These are phyloP conservation scores for Heliothis subflexa DNA, from an alignment of 1,140 invertebrate genomes.

Conservation along the genomic window DNA sequence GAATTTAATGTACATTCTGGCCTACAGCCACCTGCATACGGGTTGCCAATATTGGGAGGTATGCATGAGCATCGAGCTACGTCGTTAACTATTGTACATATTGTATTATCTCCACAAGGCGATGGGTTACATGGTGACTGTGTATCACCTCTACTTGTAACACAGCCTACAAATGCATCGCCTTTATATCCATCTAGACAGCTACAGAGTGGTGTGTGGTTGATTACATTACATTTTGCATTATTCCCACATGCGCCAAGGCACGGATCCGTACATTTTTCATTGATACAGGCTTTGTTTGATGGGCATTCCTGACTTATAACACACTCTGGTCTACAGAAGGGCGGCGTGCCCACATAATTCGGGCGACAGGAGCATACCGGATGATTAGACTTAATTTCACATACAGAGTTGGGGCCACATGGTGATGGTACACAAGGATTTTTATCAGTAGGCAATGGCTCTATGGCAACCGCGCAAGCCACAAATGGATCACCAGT, in stretches of 20 bases:
- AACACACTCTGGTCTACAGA: constrained; percentile 91
- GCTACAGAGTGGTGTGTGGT: constrained; percentile 93
- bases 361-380: constrained; percentile 93
- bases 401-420: constrained; percentile 94
- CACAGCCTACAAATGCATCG: constrained; percentile 93
- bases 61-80: constrained; percentile 92
- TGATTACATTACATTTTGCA: constrained; percentile 92
- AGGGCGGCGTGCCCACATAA: constrained; percentile 90
- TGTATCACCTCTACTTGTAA: constrained; percentile 83
- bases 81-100: constrained; percentile 90
- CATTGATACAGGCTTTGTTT: constrained; percentile 92
- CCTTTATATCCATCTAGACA: constrained; percentile 92
- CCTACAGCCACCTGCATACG: constrained; percentile 91
- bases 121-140: constrained; percentile 92
- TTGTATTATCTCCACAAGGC: constrained; percentile 93
- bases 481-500: constrained; percentile 93
- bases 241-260: constrained; percentile 91
- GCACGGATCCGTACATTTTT: constrained; percentile 93
- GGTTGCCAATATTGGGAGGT: constrained; percentile 94
- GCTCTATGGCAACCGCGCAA: constrained; percentile 87
- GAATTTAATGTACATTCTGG: constrained; percentile 94
- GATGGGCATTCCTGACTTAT: constrained; percentile 91
- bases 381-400: constrained; percentile 91
- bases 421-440: constrained; percentile 94
- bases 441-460: constrained; percentile 85